Conservation (phyloP, 2,797 vertebrate genomes). For the Zenarchopterus dispar region DNA sequence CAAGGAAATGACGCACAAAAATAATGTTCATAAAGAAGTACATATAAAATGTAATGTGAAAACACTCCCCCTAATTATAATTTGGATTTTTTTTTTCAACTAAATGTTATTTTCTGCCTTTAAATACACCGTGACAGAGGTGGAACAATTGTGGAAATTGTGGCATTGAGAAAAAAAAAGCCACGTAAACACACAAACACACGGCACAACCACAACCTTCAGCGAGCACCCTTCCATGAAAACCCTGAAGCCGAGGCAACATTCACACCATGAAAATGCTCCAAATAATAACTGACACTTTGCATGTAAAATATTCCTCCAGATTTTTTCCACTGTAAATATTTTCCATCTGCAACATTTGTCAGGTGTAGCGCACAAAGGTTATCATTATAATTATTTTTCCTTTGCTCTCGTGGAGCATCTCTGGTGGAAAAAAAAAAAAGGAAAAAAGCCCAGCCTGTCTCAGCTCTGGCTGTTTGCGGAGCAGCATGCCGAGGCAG, state of each 20-base stretch:
- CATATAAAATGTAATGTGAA: constrained; percentile 19
- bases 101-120: constrained; percentile 52
- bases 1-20: constrained; percentile 33
- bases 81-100: constrained; percentile 18
- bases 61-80: constrained; percentile 54
- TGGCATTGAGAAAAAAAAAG: constrained; percentile 10
- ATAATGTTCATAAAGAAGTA: constrained; percentile 36
- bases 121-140: constrained; percentile 60
- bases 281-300: constrained; percentile 53
- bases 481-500: constrained; percentile 65
- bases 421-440: constrained; percentile 44
- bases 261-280: constrained; percentile 50
- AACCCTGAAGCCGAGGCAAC: constrained; percentile 52
- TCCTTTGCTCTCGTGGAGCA: constrained; percentile 49
- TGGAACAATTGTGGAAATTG: constrained; percentile 55
- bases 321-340: constrained; percentile 52
- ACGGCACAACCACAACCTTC: constrained; percentile 16
- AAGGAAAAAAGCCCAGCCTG: constrained; percentile 50
- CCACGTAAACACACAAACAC: neutral
- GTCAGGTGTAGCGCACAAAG: constrained; percentile 50
- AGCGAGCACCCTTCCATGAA: constrained; percentile 48
- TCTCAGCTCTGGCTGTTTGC: constrained; percentile 69
- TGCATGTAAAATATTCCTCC: constrained; percentile 45
- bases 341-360: constrained; percentile 55
- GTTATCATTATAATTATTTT: constrained; percentile 70